phyloP scores from a whole-genome alignment of 2,888 invertebrate genomes.

The Bembecia ichneumoniformis region DNA sequence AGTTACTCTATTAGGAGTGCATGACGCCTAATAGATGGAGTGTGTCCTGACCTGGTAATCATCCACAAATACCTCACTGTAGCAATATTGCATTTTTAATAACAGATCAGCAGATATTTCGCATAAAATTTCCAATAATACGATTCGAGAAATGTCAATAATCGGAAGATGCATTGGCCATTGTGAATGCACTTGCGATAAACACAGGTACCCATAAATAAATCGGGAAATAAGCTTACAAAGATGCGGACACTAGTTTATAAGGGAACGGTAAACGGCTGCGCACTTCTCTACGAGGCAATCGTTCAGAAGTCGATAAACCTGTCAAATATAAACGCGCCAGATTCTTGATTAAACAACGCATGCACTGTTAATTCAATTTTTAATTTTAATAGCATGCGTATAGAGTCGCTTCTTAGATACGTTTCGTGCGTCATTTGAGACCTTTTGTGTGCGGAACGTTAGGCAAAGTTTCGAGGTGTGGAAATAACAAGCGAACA shows the following conservation, averaged over 20 bases:
- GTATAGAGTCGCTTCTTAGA: neutral
- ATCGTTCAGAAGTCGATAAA: constrained; percentile 25
- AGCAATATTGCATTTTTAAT: no score
- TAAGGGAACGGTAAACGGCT: constrained; percentile 2
- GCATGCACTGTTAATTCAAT: neutral
- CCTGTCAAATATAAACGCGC: constrained; percentile 30
- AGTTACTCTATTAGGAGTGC: no score
- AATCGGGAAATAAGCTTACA: neutral
- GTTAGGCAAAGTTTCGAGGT: constrained; percentile 23
- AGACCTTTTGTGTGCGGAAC: constrained; percentile 9
- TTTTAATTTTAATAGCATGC: constrained; percentile 7
- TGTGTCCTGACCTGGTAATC: no score
- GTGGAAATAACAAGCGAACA: constrained; percentile 38
- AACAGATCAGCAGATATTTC: no score
- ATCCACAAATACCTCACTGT: no score
- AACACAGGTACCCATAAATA: no score
- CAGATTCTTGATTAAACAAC: constrained; percentile 24
- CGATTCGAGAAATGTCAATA: no score
- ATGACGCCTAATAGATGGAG: no score
- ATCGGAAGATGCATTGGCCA: no score
- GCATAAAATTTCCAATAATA: no score
- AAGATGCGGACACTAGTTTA: neutral
- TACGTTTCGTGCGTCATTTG: constrained; percentile 3
- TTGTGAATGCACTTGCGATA: no score
- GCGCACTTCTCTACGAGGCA: constrained; percentile 11